phyloP scores from a whole-genome alignment of 2,797 vertebrate genomes.

The Falco naumanni region DNA sequence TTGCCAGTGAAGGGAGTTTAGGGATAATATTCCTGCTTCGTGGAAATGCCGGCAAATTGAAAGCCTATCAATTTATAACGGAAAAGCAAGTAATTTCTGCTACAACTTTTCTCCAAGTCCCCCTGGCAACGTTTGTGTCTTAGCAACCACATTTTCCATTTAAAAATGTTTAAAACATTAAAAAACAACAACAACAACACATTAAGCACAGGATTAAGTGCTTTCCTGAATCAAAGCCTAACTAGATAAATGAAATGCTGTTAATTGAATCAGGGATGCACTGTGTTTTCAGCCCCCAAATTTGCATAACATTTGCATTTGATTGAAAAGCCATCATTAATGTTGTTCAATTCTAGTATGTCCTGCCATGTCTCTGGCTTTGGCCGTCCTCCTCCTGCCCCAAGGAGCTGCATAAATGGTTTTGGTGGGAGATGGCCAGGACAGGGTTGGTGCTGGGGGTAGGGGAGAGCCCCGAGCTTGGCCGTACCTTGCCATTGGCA shows the following conservation, averaged over 20 bases:
- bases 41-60: neutral
- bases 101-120: neutral
- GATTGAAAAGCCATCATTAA: conserved; percentile 15
- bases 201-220: conserved; percentile 47
- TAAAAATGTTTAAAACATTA: conserved; percentile 49
- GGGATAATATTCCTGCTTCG: neutral
- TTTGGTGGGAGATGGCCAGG: neutral
- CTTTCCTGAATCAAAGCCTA: conserved; percentile 53
- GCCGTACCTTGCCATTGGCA: accelerated
- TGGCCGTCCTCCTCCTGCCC: neutral
- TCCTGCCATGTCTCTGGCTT: neutral
- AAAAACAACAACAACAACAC: conserved; percentile 7
- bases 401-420: neutral
- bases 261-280: conserved; percentile 63
- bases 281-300: conserved; percentile 41
- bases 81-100: neutral
- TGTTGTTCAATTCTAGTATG: neutral
- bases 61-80: neutral
- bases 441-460: neutral
- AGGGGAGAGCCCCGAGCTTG: neutral
- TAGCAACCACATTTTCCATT: conserved; percentile 51
- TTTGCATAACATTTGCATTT: conserved; percentile 59
- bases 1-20: neutral
- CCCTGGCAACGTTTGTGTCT: conserved; percentile 41
- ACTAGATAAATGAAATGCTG: conserved; percentile 62